Evolutionary conservation across 1,140 invertebrate genomes (phyloP), one percentile per base, ranked within the genome.

Genomic region (Penaeus indicus): DNA sequence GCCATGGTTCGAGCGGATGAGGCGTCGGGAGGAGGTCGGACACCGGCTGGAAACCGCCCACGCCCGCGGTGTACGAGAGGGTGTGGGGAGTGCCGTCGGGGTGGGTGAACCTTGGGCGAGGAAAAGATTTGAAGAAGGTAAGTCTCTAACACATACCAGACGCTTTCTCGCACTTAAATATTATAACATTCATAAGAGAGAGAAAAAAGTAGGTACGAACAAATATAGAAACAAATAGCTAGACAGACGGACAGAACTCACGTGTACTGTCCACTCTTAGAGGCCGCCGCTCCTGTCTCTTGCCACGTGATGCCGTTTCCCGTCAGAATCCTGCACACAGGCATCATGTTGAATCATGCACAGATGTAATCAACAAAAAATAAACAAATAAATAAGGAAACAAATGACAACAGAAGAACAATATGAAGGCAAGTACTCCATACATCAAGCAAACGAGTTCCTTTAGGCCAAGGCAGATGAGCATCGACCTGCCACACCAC

Each of bases 1-100:
- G 84, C 84, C 69, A 85, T 7, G 84, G 84, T 54, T 78, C 72
- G 47, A 85, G 84, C 18, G 84, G 84, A 72, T 85, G 84, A 32
- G 84, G 84, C 7, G 84, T 85, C 69, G 84, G 84, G 63, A 85
- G 22, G 18, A 78, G 27, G 47, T 85, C 84, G 16, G 84, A 85
- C 19, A 85, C 78, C 3, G 84, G 84, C 47, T 62, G 84, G 84
- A 77, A 85, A 2, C 84, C 84, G 72, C 78, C 32, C 47, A 85
- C 75, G 67, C 84, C 84, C 5, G 84, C 84, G 27, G 84, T 85
- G 84, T 85, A 85, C 42, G 84, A 78, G 69, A 85, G 22, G 22
- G 78, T 47, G 75, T 78, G 54, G 19, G 61, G 42, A 4, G 84
- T 85, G 54, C 84, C 84, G 84, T 85, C 84, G 21, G 69, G 84